Conservation (phyloP, 2,797 vertebrate genomes). For the Helicolenus hilgendorfi region DNA sequence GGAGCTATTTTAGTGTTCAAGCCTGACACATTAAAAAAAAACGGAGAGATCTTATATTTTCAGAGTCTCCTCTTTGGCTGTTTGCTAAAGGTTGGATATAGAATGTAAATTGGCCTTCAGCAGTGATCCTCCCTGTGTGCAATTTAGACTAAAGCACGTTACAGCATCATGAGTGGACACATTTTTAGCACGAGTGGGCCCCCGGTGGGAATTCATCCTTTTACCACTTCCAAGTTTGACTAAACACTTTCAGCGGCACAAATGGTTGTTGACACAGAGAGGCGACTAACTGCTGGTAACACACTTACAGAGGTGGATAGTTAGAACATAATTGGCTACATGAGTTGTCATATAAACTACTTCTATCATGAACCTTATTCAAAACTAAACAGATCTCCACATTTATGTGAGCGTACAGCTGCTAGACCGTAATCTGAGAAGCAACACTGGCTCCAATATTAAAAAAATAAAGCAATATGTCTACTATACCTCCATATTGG, state of each 20-base stretch:
- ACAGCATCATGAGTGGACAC: constrained; percentile 28
- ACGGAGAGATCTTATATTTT: not conserved
- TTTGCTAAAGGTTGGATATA: not conserved
- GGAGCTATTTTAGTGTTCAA: constrained; percentile 44
- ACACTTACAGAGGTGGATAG: not conserved
- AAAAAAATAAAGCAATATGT: not conserved
- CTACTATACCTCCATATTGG: not conserved
- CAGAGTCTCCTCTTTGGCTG: not conserved
- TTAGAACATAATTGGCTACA: constrained; percentile 4
- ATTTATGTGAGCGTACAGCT: not conserved
- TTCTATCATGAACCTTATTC: not conserved
- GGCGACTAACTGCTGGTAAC: not conserved
- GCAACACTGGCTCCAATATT: not conserved
- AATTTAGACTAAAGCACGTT: constrained; percentile 5
- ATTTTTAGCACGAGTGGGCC: constrained; percentile 40
- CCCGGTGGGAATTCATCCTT: not conserved
- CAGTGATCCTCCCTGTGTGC: not conserved
- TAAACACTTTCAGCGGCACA: constrained; percentile 17
- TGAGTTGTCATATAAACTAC: constrained; percentile 1
- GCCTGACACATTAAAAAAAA: not conserved
- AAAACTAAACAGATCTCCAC: not conserved
- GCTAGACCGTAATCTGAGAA: not conserved
- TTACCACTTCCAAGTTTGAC: constrained; percentile 15
- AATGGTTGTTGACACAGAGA: constrained; percentile 42
- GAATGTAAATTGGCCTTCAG: not conserved